Percentiles rank a stretch among this genome's conserved stretches.
Conservation (phyloP, 30 jellyfish, hydroid and myxozoan species). For the Pelagia noctiluca region DNA sequence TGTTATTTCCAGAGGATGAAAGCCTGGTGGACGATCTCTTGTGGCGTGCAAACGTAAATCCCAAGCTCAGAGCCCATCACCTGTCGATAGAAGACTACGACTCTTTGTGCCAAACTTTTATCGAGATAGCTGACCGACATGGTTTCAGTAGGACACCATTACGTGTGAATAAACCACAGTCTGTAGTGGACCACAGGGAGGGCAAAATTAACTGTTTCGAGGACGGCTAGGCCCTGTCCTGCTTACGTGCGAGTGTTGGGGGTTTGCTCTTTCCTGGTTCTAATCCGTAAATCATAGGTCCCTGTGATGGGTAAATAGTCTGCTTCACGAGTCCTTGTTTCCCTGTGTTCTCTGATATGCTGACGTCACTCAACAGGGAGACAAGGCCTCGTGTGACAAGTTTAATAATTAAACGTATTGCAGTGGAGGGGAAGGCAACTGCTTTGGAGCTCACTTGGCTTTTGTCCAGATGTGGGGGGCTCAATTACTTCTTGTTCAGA, state of each 20-base stretch:
- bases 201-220: not conserved
- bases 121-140: slow-evolving; percentile 65
- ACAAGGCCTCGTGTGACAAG: too few species aligned
- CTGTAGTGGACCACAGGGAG: slow-evolving; percentile 13
- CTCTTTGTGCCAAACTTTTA: slow-evolving; percentile 62
- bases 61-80: slow-evolving; percentile 82
- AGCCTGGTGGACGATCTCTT: slow-evolving; percentile 73
- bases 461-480: too few species aligned
- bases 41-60: slow-evolving; percentile 65
- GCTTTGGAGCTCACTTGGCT: too few species aligned
- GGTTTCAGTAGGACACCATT: slow-evolving; percentile 65
- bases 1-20: slow-evolving; percentile 85
- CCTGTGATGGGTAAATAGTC: too few species aligned
- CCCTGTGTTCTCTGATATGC: too few species aligned
- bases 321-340: too few species aligned
- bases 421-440: too few species aligned
- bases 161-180: slow-evolving; percentile 79
- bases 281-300: not conserved
- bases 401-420: too few species aligned
- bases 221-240: not conserved
- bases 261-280: not conserved
- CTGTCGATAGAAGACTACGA: slow-evolving; percentile 75
- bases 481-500: too few species aligned
- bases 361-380: too few species aligned
- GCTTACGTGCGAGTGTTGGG: not conserved